A percentile compares a stretch with the other conserved stretches of the same genome.
Conservation (phyloP, 2,797 vertebrate genomes). For the Callimico goeldii region DNA sequence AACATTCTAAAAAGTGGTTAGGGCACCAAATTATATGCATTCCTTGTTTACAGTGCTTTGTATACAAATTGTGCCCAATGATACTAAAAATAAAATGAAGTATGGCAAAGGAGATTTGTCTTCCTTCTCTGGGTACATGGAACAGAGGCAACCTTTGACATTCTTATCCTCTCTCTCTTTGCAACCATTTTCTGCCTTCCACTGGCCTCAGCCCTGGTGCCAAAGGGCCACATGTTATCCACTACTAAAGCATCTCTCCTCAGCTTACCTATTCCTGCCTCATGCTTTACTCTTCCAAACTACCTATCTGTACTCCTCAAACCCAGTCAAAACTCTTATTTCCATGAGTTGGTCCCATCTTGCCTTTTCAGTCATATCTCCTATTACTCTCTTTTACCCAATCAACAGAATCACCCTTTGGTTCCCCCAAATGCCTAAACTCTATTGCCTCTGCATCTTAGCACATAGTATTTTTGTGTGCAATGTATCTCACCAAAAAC, state of each 20-base stretch:
- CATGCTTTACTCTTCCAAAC: not conserved
- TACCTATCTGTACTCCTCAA: not conserved
- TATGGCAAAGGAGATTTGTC: not conserved
- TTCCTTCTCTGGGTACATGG: not conserved
- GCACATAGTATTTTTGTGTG: not conserved
- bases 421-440: not conserved
- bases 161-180: not conserved
- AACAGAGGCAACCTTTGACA: not conserved
- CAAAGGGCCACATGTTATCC: not conserved
- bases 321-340: not conserved
- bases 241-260: not conserved
- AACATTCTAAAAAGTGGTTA: slow-evolving; percentile 17
- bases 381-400: not conserved
- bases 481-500: not conserved
- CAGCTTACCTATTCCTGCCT: not conserved
- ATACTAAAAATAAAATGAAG: not conserved
- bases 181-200: not conserved
- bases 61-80: not conserved
- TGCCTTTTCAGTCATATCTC: not conserved
- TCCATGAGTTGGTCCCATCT: not conserved
- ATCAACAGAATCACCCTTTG: not conserved
- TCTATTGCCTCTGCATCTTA: not conserved
- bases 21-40: not conserved
- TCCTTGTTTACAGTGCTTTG: not conserved
- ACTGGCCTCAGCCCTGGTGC: not conserved